A percentile compares a stretch with the other conserved stretches of the same genome.
These are phyloP conservation scores for Benthosema pterotum DNA, from an alignment of 2,797 vertebrate genomes.

Conservation along the genomic window DNA sequence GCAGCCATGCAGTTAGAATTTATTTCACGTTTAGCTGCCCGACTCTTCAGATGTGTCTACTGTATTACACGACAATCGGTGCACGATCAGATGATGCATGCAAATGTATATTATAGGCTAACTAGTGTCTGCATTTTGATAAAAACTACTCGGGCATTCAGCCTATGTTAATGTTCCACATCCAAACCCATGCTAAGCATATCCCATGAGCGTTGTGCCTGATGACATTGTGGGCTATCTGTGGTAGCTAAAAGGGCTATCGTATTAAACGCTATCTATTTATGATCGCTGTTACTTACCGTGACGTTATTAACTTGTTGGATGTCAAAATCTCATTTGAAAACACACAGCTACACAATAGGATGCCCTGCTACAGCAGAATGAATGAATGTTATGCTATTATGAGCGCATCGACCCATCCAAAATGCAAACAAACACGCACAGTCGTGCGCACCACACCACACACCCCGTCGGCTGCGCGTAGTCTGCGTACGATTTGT, in stretches of 20 bases:
- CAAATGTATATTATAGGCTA: background rate
- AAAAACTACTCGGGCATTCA: too few species aligned
- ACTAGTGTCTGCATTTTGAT: background rate
- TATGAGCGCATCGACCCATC: too few species aligned
- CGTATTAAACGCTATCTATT: background rate
- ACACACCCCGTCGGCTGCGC: too few species aligned
- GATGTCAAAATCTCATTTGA: conserved; percentile 52
- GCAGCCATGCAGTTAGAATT: background rate
- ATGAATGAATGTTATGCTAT: background rate
- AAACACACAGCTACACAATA: background rate
- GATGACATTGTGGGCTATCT: background rate
- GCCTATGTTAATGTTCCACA: conserved; percentile 4
- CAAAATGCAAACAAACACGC: too few species aligned
- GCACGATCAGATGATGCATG: conserved; percentile 31
- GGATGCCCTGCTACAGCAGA: background rate
- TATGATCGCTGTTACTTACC: conserved; percentile 47
- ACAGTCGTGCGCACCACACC: too few species aligned
- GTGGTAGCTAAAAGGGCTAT: background rate
- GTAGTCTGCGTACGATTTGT: background rate
- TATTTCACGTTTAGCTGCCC: conserved; percentile 9
- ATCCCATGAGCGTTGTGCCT: background rate
- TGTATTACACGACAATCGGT: conserved; percentile 50
- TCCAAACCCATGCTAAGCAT: too few species aligned
- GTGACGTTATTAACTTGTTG: conserved; percentile 1
- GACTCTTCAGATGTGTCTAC: conserved; percentile 12